Evolutionary conservation across 2,113 vertebrate genomes (phyloP).

Genomic region (Muscicapa adusta): DNA sequence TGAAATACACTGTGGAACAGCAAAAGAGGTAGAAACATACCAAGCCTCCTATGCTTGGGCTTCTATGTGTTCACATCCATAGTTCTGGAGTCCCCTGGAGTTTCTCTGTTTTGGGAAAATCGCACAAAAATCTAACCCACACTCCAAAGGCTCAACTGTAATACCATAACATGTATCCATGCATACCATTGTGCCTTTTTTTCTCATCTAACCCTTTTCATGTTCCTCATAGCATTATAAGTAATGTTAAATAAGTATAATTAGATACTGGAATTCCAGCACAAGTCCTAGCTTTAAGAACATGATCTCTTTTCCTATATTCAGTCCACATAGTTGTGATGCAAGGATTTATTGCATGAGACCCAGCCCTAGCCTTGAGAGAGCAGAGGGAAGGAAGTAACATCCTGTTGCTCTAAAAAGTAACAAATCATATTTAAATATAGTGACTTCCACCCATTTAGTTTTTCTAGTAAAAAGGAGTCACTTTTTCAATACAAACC

Average conservation of each 20-base stretch:
- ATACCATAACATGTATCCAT: background rate
- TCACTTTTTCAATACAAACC: background rate
- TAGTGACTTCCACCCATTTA: background rate
- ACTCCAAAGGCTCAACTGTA: background rate
- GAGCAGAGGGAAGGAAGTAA: background rate
- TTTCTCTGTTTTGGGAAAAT: background rate
- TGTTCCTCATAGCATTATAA: background rate
- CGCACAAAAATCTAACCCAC: background rate
- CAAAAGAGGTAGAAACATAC: background rate
- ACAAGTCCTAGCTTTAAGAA: background rate
- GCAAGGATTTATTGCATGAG: background rate
- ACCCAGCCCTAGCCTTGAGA: background rate
- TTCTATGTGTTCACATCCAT: accelerated
- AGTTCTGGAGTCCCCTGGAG: background rate
- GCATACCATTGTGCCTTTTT: background rate
- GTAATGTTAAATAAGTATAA: background rate
- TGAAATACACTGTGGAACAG: background rate
- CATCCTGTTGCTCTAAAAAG: background rate
- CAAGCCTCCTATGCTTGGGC: background rate
- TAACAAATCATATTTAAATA: background rate
- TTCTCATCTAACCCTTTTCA: background rate
- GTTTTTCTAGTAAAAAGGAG: background rate
- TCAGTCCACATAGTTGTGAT: background rate
- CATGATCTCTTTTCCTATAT: background rate
- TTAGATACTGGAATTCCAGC: background rate